Evolutionary conservation across 2,888 invertebrate species (phyloP).

Genomic region (Philonicus albiceps): DNA sequence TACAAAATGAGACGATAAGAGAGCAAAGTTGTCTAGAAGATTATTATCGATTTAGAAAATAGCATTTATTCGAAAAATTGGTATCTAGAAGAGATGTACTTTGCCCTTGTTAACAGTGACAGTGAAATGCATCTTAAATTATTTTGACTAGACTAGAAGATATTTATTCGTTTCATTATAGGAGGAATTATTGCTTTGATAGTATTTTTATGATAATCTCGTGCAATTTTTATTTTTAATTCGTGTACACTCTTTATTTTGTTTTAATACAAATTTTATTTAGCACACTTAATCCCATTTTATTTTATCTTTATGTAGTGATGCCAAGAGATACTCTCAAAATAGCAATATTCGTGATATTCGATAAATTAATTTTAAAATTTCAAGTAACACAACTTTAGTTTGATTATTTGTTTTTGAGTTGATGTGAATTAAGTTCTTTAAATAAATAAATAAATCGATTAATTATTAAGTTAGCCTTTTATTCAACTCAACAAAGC

Average conservation of each 20-base stretch:
- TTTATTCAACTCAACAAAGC: too few species aligned
- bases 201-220: background rate
- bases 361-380: too few species aligned
- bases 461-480: too few species aligned
- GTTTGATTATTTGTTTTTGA: too few species aligned
- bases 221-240: background rate
- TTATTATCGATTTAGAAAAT: background rate
- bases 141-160: background rate
- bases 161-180: background rate
- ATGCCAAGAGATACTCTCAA: too few species aligned
- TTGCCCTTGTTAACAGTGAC: background rate
- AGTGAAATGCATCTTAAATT: background rate
- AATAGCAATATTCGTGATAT: too few species aligned
- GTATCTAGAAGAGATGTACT: background rate
- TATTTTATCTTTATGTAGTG: background rate
- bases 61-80: background rate
- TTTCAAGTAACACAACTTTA: too few species aligned
- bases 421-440: too few species aligned
- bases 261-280: too few species aligned
- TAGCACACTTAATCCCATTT: too few species aligned
- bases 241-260: background rate
- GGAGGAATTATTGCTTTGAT: background rate
- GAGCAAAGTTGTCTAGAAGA: background rate
- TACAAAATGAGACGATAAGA: background rate
- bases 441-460: too few species aligned